These are phyloP conservation scores for Uropetala carovei DNA, from an alignment of 2,888 invertebrate species.

Conservation along the genomic window DNA sequence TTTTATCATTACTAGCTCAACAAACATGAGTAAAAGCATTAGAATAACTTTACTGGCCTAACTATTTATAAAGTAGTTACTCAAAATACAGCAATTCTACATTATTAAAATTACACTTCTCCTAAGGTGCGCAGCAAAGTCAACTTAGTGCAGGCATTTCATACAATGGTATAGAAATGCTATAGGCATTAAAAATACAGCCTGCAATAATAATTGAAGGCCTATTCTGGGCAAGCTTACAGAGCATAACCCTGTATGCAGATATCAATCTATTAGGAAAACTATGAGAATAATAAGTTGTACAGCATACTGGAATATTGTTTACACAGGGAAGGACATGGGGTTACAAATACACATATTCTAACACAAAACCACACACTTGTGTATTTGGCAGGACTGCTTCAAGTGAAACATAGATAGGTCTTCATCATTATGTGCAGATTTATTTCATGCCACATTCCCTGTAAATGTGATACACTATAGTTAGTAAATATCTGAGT, in stretches of 20 bases:
- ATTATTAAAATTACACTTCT: constrained; percentile 30
- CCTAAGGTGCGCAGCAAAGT: constrained; percentile 47
- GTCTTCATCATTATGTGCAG: constrained; percentile 17
- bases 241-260: constrained; percentile 15
- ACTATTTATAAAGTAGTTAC: neutral
- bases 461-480: constrained; percentile 32
- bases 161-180: constrained; percentile 43
- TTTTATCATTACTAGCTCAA: constrained; percentile 31
- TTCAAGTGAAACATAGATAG: constrained; percentile 32
- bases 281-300: constrained; percentile 23
- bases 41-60: constrained; percentile 39
- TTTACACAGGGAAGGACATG: constrained; percentile 11
- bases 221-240: constrained; percentile 56
- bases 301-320: constrained; percentile 38
- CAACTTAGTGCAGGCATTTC: constrained; percentile 54
- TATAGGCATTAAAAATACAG: constrained; percentile 40
- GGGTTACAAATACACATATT: neutral
- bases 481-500: constrained; percentile 2
- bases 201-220: constrained; percentile 47
- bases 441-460: constrained; percentile 35
- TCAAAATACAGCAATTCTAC: constrained; percentile 40
- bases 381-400: constrained; percentile 56
- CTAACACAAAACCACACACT: constrained; percentile 37
- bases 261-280: constrained; percentile 25
- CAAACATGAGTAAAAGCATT: constrained; percentile 36